phyloP scores from a whole-genome alignment of 2,797 vertebrate genomes.

The Tinamus major region DNA sequence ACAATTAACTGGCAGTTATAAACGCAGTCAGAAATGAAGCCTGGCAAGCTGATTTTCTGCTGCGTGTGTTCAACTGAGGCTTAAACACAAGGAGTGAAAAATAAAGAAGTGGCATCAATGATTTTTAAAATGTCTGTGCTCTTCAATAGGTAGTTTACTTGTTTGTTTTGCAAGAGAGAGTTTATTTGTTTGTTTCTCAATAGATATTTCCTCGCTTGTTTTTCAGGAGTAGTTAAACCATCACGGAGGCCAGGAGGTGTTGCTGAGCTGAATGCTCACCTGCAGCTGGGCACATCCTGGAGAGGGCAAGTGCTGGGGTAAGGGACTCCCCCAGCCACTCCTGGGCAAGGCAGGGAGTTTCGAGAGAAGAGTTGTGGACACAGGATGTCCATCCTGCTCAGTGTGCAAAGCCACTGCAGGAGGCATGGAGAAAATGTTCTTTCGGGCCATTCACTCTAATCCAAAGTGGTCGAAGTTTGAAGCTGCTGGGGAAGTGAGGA shows the following conservation, averaged over 20 bases:
- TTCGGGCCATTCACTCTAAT: background rate
- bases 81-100: conserved; percentile 13
- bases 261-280: background rate
- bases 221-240: background rate
- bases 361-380: background rate
- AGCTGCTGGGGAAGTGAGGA: background rate
- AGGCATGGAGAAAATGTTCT: background rate
- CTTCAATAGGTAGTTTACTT: background rate
- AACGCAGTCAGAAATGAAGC: conserved; percentile 39
- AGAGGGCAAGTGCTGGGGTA: background rate
- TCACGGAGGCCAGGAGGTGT: background rate
- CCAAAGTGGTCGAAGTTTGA: background rate
- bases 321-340: background rate
- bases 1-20: conserved; percentile 57
- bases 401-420: background rate
- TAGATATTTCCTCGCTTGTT: background rate
- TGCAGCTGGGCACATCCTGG: background rate
- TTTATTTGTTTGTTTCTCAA: background rate
- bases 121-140: conserved; percentile 2
- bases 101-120: background rate
- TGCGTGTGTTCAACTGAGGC: conserved; percentile 27
- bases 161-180: background rate
- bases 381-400: background rate
- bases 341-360: too few species aligned
- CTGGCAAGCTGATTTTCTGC: conserved; percentile 36